Percentiles rank a stretch among this genome's conserved stretches.
Evolutionary conservation across 2,888 invertebrate genomes (phyloP).

Genomic region (Glaucopsyche alexis): DNA sequence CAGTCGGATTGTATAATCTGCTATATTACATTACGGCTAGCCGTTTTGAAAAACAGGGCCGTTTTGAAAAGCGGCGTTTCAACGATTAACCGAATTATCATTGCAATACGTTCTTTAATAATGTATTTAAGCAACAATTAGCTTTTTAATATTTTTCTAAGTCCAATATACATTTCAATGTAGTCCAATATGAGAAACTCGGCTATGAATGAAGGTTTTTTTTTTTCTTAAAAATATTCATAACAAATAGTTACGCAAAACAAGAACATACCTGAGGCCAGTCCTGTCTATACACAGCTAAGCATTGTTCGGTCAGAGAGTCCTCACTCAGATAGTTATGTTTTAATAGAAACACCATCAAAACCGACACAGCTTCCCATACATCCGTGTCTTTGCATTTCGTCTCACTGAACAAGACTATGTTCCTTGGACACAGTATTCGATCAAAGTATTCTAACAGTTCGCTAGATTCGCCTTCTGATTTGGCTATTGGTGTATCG

Average conservation of each 20-base stretch:
- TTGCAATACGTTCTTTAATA: no score
- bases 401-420: constrained; percentile 54
- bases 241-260: not conserved
- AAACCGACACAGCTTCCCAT: constrained; percentile 65
- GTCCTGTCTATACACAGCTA: constrained; percentile 83
- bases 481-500: constrained; percentile 16
- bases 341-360: constrained; percentile 74
- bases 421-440: constrained; percentile 64
- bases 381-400: constrained; percentile 46
- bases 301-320: constrained; percentile 82
- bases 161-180: no score
- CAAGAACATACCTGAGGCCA: constrained; percentile 78
- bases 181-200: no score
- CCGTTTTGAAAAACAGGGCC: no score
- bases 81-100: no score
- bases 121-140: no score
- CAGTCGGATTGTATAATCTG: no score
- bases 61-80: no score
- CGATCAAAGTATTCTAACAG: constrained; percentile 60
- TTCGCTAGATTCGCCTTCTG: constrained; percentile 22
- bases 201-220: no score
- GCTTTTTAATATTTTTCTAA: no score
- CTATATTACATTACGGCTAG: no score
- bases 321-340: constrained; percentile 80
- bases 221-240: no score